Percentiles rank a stretch among this genome's conserved stretches.
These are phyloP conservation scores for Torymus auratus DNA, from an alignment of 2,888 invertebrate genomes.

Conservation along the genomic window DNA sequence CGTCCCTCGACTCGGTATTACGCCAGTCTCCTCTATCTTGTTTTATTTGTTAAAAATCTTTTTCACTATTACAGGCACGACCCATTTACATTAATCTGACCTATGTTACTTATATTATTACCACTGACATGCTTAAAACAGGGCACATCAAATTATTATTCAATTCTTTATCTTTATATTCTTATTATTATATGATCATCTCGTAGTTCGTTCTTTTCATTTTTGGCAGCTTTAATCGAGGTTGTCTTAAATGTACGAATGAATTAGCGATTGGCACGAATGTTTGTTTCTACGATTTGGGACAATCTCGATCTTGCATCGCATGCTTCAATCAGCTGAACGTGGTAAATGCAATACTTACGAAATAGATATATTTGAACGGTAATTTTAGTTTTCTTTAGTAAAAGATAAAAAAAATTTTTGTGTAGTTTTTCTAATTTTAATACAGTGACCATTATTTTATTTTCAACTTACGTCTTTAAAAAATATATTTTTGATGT, in stretches of 20 bases:
- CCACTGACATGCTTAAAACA: constrained; percentile 25
- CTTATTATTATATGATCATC: constrained; percentile 10
- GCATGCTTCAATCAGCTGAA: constrained; percentile 47
- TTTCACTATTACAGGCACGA: constrained; percentile 45
- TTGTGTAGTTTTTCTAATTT: background rate
- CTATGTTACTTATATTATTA: constrained; percentile 36
- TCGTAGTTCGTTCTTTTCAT: constrained; percentile 30
- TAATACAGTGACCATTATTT: too few species aligned
- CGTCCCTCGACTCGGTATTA: too few species aligned
- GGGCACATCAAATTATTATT: constrained; percentile 43
- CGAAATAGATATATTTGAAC: background rate
- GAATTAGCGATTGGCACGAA: background rate
- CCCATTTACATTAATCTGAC: constrained; percentile 40
- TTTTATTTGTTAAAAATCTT: constrained; percentile 12
- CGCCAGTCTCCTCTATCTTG: background rate
- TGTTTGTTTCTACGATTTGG: background rate
- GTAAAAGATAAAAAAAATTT: background rate
- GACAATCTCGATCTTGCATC: constrained; percentile 44
- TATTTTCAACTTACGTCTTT: too few species aligned
- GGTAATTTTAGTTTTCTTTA: background rate
- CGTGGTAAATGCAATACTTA: constrained; percentile 13
- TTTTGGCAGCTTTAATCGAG: constrained; percentile 25
- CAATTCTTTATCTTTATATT: constrained; percentile 9
- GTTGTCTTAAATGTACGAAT: constrained; percentile 6
- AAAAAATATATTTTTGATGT: too few species aligned